phyloP scores from a whole-genome alignment of 1,140 invertebrate genomes.

The Drosophila watanabei region DNA sequence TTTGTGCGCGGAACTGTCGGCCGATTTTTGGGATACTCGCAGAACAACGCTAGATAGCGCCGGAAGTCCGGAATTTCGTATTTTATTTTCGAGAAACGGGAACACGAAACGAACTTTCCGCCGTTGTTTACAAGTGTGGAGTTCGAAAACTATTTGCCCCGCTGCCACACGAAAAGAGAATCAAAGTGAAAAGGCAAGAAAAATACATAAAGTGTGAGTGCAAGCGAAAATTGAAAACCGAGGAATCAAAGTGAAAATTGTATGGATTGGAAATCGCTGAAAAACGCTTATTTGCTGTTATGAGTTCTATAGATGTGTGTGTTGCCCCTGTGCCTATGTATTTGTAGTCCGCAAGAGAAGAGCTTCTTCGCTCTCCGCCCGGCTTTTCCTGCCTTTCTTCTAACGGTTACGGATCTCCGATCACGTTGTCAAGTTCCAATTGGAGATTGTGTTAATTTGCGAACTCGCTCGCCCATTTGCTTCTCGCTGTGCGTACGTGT shows the following conservation, averaged over 20 bases:
- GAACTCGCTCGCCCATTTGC: background rate
- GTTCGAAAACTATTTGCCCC: conserved; percentile 21
- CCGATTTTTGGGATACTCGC: background rate
- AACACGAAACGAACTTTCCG: conserved; percentile 19
- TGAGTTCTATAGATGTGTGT: conserved; percentile 27
- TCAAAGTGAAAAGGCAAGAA: conserved; percentile 27
- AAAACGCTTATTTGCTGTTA: conserved; percentile 35
- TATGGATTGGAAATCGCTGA: conserved; percentile 41
- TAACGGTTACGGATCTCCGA: conserved; percentile 41
- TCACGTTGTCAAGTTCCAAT: conserved; percentile 33
- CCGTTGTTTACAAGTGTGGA: conserved; percentile 46
- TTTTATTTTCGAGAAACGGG: conserved; percentile 36
- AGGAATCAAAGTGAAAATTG: conserved; percentile 16
- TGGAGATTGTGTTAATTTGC: conserved; percentile 35
- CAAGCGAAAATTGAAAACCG: conserved; percentile 35
- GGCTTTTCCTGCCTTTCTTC: conserved; percentile 28
- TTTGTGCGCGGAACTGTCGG: conserved; percentile 8
- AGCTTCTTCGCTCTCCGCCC: conserved; percentile 19
- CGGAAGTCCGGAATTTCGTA: conserved; percentile 47
- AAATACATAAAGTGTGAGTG: conserved; percentile 38
- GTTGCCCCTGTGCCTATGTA: background rate
- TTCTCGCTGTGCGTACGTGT: background rate
- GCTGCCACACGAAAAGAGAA: background rate
- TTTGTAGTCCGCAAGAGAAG: conserved; percentile 8
- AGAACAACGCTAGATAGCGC: background rate